A percentile compares a stretch with the other conserved stretches of the same genome.
Evolutionary conservation across 2,888 invertebrate genomes (phyloP).

Genomic region (Pachycephus smyrnensis): DNA sequence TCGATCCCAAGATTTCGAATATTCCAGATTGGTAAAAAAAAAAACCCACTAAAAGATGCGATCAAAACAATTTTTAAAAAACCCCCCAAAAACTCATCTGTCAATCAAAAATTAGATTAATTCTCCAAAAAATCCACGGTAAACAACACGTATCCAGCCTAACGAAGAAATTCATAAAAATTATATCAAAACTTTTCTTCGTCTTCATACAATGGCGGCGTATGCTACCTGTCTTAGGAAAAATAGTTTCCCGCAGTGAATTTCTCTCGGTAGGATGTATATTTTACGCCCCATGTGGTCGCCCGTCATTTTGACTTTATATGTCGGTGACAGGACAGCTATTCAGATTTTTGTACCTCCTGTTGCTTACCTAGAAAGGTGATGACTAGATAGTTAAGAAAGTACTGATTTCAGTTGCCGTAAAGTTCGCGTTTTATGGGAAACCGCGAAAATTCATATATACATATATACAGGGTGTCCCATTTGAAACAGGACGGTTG

Average conservation of each 20-base stretch:
- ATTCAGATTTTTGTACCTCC: slow-evolving; percentile 13
- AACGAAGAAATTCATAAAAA: neutral
- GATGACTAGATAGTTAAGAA: slow-evolving; percentile 21
- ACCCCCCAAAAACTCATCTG: too few relatives aligned
- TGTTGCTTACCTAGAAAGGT: slow-evolving; percentile 20
- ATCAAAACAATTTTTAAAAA: neutral
- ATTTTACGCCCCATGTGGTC: slow-evolving; percentile 10
- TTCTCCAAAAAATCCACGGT: neutral
- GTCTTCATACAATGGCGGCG: neutral
- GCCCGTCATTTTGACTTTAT: slow-evolving; percentile 11
- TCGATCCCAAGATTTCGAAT: neutral
- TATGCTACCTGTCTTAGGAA: slow-evolving; percentile 15
- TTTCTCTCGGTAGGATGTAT: slow-evolving; percentile 12
- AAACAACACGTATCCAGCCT: neutral
- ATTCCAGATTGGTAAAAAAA: neutral
- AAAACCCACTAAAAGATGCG: neutral
- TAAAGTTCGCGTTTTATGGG: slow-evolving; percentile 18
- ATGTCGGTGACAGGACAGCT: slow-evolving; percentile 18
- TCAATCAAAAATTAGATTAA: neutral
- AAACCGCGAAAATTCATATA: neutral
- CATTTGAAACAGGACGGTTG: too few relatives aligned
- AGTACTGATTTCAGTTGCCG: slow-evolving; percentile 11
- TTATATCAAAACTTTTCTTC: neutral
- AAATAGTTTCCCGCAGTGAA: slow-evolving; percentile 17
- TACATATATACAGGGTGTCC: too few relatives aligned